Evolutionary conservation across 2,888 invertebrate genomes (phyloP).

Genomic region (Drosophila yooni): DNA sequence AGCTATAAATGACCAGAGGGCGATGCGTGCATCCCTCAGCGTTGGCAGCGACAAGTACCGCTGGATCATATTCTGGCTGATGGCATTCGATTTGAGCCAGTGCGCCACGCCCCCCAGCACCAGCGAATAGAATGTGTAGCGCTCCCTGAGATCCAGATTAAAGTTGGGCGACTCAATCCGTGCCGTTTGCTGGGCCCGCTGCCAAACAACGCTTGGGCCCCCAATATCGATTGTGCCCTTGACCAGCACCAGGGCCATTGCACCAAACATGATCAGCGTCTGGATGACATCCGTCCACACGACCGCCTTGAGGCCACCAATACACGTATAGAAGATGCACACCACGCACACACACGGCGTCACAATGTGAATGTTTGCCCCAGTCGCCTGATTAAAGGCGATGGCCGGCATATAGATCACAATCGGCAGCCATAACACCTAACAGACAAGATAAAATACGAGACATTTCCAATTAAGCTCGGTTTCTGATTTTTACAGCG

Average conservation of each 20-base stretch:
- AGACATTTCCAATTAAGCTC: neutral
- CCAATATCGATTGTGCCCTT: constrained; percentile 89
- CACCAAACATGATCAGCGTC: constrained; percentile 89
- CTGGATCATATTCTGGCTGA: constrained; percentile 93
- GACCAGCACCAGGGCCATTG: constrained; percentile 88
- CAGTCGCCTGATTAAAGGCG: constrained; percentile 92
- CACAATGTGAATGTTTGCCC: constrained; percentile 90
- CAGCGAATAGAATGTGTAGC: constrained; percentile 91
- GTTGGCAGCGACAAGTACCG: constrained; percentile 89
- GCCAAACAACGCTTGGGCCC: constrained; percentile 87
- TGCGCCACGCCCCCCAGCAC: constrained; percentile 89
- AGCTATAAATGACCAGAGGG: constrained; percentile 89
- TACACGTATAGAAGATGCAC: constrained; percentile 92
- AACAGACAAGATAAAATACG: neutral
- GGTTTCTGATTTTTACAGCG: too few species aligned
- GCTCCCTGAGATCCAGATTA: constrained; percentile 88
- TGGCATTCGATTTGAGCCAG: constrained; percentile 90
- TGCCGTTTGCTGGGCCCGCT: constrained; percentile 87
- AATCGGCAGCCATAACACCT: constrained; percentile 90
- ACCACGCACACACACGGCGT: constrained; percentile 91
- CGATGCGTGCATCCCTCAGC: constrained; percentile 86
- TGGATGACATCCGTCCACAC: constrained; percentile 91
- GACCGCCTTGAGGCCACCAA: constrained; percentile 89
- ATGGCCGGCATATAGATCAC: constrained; percentile 90
- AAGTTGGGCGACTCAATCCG: constrained; percentile 88